Evolutionary conservation across 2,797 vertebrate species (phyloP), one percentile per base, ranked within the genome.

Genomic region (Fringilla coelebs): DNA sequence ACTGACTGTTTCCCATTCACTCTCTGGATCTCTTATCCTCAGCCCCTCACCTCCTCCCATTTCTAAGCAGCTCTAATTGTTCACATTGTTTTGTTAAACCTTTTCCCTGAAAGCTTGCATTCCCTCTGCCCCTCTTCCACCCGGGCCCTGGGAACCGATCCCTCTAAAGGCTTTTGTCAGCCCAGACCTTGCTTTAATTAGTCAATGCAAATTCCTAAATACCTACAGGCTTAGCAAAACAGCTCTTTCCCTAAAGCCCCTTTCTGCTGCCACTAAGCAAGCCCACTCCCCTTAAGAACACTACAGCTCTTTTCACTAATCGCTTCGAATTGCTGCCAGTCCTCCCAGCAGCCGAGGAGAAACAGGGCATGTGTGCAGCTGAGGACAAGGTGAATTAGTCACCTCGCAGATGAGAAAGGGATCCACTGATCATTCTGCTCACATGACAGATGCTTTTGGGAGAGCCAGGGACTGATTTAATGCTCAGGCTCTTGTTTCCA

Each of bases 121-220:
- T 90, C 93, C 85, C 85, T 78, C 46, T 84, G 49, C 68, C 34
- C 80, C 92, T 85, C 15, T 96, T 90, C 70, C 71, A 96, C 48
- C 10, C 4, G 0, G 40, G 85, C 76, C 67, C 91, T 78, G 89
- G 73, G 70, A 96, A 94, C 77, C 2, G 1, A 91, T 91, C 83
- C 71, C 85, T 93, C 89, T 93, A 92, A 93, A 94, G 92, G 92
- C 88, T 94, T 94, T 96, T 97, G 91, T 96, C 78, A 93, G 54
- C 41, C 80, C 62, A 93, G 93, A 95, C 88, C 71, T 80, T 67
- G 81, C 58, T 96, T 94, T 93, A 94, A 95, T 97, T 96, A 96
- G 95, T 75, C 92, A 95, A 90, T 96, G 92, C 91, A 96, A 97
- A 96, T 96, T 95, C 81, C 93, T 89, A 96, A 97, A 97, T 97